A percentile compares a stretch with the other conserved stretches of the same genome.
phyloP scores from a whole-genome alignment of 2,797 vertebrate genomes.

The Gobionotothen gibberifrons region DNA sequence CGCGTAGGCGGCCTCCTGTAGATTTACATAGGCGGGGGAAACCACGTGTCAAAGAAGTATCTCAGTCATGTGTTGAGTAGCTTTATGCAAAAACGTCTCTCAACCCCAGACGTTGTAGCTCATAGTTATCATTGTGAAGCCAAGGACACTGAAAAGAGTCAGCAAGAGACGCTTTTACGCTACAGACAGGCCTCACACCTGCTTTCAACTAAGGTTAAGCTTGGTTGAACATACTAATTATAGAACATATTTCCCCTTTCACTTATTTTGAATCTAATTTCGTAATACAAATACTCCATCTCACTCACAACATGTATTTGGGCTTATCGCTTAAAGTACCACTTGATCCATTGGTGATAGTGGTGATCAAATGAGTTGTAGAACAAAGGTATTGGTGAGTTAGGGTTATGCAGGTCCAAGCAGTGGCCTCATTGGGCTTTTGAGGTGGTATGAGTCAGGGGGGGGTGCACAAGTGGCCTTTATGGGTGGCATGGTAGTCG shows the following conservation, averaged over 20 bases:
- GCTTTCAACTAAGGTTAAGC: conserved; percentile 33
- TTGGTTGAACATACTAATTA: conserved; percentile 11
- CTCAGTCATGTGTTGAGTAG: conserved; percentile 20
- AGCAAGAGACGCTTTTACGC: conserved; percentile 3
- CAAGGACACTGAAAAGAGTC: conserved; percentile 13
- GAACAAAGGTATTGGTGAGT: conserved; percentile 27
- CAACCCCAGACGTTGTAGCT: background rate
- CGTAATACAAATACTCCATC: conserved; percentile 2
- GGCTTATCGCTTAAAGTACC: conserved; percentile 1
- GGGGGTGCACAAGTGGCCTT: conserved; percentile 76
- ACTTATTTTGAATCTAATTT: conserved; percentile 16
- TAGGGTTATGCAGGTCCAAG: conserved; percentile 50
- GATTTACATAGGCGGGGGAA: conserved; percentile 11
- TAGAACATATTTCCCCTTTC: conserved; percentile 3
- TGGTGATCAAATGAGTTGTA: conserved; percentile 36
- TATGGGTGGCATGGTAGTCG: conserved; percentile 83
- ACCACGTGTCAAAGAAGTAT: conserved; percentile 10
- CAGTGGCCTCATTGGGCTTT: conserved; percentile 79
- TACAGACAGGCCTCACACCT: conserved; percentile 1
- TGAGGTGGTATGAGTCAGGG: conserved; percentile 65
- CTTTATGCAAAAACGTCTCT: background rate
- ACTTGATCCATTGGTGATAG: conserved; percentile 19
- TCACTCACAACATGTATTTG: conserved; percentile 14
- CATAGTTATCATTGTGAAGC: conserved; percentile 38
- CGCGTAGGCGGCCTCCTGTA: background rate